Evolutionary conservation across 1,140 invertebrate species (phyloP).

Genomic region (Monomorium pharaonis): DNA sequence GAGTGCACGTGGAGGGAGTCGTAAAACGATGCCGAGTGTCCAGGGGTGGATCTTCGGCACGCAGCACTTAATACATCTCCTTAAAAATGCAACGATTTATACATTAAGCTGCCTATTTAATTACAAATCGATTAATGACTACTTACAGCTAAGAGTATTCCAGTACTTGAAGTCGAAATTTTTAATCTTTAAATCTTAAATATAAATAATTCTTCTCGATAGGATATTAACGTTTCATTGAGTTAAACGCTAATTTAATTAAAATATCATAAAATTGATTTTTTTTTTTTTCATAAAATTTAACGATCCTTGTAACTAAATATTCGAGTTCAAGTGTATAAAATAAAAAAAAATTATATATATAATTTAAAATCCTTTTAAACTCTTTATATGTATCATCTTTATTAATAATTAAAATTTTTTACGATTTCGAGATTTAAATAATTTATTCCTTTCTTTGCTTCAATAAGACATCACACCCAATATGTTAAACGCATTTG

Average conservation of each 20-base stretch:
- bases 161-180: constrained; percentile 6
- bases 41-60: constrained; percentile 52
- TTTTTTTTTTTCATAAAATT: neutral
- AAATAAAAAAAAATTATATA: neutral
- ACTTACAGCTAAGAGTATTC: constrained; percentile 16
- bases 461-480: neutral
- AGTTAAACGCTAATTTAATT: constrained; percentile 18
- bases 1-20: neutral
- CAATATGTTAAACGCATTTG: neutral
- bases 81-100: constrained; percentile 44
- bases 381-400: neutral
- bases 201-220: neutral
- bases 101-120: constrained; percentile 43
- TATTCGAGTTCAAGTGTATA: neutral
- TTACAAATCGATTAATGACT: constrained; percentile 31
- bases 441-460: neutral
- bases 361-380: neutral
- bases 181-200: neutral
- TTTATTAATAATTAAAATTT: neutral
- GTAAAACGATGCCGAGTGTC: constrained; percentile 47
- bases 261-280: neutral
- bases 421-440: neutral
- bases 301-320: neutral
- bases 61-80: constrained; percentile 41
- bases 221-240: constrained; percentile 5